Base-by-base conservation (phyloP, 2,113 vertebrate species). In the Cottus gobio region DNA sequence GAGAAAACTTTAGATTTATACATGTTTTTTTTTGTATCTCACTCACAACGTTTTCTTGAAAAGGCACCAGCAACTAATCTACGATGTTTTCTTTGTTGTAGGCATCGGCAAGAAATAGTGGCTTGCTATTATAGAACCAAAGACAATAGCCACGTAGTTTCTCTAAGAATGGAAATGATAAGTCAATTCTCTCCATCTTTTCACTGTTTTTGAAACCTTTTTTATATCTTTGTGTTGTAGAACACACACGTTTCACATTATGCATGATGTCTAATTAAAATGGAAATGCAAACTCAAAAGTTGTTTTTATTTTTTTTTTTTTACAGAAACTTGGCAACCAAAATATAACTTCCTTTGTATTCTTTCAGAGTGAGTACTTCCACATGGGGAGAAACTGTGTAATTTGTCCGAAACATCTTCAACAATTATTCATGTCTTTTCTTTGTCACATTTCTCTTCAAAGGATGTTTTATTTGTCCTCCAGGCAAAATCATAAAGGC, bases 391-490 rank as follows among this genome's bases (percentile, higher is more conserved):
- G 37, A 60, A 67, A 68, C 11, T n/a, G 13, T 44, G 28, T 20
- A 26, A 30, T 67, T 80, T 18, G 16, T n/a, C 16, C 36, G 44
- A 66, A 54, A 24, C 28, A 69, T 63, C 58, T 28, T 56, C 12
- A 60, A 13, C 30, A 18, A 61, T 66, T 50, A 34, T 63, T 37
- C 10, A 22, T 36, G 18, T 11, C 48, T 36, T 46, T 61, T 30
- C 31, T 75, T 68, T 76, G 48, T 67, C 62, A 68, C 56, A 20
- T 61, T 66, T 73, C 24, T 67, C 52, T 77, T 72, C 39, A 58
- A 76, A 76, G n/a, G 3, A 26, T 42, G 9, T 34, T 34, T 28
- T 12, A 10, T 46, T 54, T 73, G 8, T 68, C 63, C 36, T 73
- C 0, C 8, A 68, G 69, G 16, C 36, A 68, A 24, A 44, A 39